Conservation (phyloP, 2,797 vertebrate species). For the Coreius guichenoti region DNA sequence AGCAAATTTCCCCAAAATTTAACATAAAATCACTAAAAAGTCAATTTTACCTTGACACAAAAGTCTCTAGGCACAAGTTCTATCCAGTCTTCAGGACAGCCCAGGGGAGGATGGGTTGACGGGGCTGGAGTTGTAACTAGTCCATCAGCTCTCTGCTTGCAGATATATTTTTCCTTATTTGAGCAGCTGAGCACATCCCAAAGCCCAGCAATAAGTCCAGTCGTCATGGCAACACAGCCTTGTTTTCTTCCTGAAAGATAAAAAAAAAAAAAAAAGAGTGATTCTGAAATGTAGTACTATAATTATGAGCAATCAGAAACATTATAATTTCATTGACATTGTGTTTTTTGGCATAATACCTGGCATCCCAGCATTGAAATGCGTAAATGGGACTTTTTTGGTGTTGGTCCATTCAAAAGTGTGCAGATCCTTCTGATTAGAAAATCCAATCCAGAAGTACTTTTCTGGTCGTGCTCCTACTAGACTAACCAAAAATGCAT, state of each 20-base stretch:
- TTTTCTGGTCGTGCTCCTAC: conserved; percentile 87
- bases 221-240: conserved; percentile 92
- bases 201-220: conserved; percentile 87
- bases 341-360: conserved; percentile 71
- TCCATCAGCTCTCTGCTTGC: conserved; percentile 87
- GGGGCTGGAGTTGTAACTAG: conserved; percentile 78
- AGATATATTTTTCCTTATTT: conserved; percentile 89
- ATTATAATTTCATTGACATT: conserved; percentile 1
- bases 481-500: conserved; percentile 92
- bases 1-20: not conserved
- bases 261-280: not conserved
- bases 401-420: conserved; percentile 84
- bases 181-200: conserved; percentile 92
- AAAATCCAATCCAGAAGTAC: conserved; percentile 92
- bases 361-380: conserved; percentile 92
- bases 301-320: not conserved
- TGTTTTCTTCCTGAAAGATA: conserved; percentile 79
- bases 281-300: not conserved
- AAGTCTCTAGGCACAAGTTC: conserved; percentile 60
- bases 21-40: not conserved
- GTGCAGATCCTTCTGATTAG: conserved; percentile 82
- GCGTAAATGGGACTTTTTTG: conserved; percentile 82
- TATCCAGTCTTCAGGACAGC: conserved; percentile 82
- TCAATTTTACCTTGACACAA: conserved; percentile 73
- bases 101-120: conserved; percentile 76